Evolutionary conservation across 2,113 vertebrate species (phyloP).

Genomic region (Amazona vittata): DNA sequence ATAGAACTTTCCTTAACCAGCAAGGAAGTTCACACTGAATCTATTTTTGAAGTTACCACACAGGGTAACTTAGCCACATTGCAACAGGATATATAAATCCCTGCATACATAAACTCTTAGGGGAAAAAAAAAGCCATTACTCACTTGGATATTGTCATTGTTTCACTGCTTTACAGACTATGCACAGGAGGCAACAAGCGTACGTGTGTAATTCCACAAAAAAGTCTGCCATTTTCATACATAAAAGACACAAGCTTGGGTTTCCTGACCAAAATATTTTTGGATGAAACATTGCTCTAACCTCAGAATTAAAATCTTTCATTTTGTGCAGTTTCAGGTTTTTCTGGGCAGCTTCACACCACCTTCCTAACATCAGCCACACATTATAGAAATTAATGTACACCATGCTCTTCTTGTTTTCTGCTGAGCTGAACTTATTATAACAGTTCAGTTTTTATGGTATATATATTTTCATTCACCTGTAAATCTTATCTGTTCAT

Average conservation of each 20-base stretch:
- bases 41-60: slow-evolving; percentile 20
- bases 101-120: not conserved
- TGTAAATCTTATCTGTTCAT: not conserved
- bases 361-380: not conserved
- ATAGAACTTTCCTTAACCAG: not conserved
- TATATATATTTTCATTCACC: not conserved
- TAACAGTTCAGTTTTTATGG: not conserved
- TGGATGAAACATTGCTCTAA: not conserved
- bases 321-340: not conserved
- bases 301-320: not conserved
- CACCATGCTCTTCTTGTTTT: not conserved
- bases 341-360: not conserved
- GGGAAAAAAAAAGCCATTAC: not conserved
- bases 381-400: not conserved
- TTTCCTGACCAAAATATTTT: not conserved
- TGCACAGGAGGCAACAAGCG: not conserved
- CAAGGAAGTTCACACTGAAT: not conserved
- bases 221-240: not conserved
- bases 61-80: not conserved
- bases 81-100: slow-evolving; percentile 11
- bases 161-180: not conserved
- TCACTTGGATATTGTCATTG: slow-evolving; percentile 50
- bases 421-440: not conserved
- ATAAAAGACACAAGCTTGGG: not conserved
- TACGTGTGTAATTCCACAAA: not conserved